Conservation (phyloP, 1,140 invertebrate genomes). For the Drosophila repleta region DNA sequence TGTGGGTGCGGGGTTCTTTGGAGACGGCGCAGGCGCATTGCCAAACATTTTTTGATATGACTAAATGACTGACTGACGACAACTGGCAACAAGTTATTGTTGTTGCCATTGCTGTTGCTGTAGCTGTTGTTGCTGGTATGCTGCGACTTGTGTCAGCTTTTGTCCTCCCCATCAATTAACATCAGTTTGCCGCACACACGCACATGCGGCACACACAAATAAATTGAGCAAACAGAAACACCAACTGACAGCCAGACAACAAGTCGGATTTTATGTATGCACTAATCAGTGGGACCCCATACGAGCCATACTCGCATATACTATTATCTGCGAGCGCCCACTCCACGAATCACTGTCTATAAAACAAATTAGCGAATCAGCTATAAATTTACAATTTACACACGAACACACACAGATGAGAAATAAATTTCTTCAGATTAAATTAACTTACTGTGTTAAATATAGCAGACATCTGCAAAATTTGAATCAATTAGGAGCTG, state of each 20-base stretch:
- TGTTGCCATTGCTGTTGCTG: not conserved
- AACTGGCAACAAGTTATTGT: slow-evolving; percentile 65
- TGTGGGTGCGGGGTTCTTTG: slow-evolving; percentile 21
- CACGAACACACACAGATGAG: too few species aligned
- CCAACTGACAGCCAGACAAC: slow-evolving; percentile 22
- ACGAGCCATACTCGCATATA: not conserved
- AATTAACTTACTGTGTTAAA: not conserved
- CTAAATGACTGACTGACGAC: slow-evolving; percentile 51
- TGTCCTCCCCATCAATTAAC: slow-evolving; percentile 70
- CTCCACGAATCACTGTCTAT: slow-evolving; percentile 22
- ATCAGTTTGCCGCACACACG: slow-evolving; percentile 47
- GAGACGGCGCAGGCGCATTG: slow-evolving; percentile 60
- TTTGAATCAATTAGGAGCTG: slow-evolving; percentile 30
- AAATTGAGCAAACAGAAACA: slow-evolving; percentile 46
- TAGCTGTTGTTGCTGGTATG: slow-evolving; percentile 34
- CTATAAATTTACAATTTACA: slow-evolving; percentile 45
- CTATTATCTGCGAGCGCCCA: slow-evolving; percentile 24
- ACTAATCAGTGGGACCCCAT: slow-evolving; percentile 40
- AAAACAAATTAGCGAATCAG: slow-evolving; percentile 53
- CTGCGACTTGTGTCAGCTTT: slow-evolving; percentile 45
- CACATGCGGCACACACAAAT: slow-evolving; percentile 32
- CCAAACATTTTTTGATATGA: slow-evolving; percentile 38
- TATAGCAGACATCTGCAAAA: slow-evolving; percentile 13
- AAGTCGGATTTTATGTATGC: slow-evolving; percentile 36
- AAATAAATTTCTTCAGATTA: not conserved